Evolutionary conservation across 2,113 vertebrate species (phyloP).

Genomic region (Sinosuthora webbiana): DNA sequence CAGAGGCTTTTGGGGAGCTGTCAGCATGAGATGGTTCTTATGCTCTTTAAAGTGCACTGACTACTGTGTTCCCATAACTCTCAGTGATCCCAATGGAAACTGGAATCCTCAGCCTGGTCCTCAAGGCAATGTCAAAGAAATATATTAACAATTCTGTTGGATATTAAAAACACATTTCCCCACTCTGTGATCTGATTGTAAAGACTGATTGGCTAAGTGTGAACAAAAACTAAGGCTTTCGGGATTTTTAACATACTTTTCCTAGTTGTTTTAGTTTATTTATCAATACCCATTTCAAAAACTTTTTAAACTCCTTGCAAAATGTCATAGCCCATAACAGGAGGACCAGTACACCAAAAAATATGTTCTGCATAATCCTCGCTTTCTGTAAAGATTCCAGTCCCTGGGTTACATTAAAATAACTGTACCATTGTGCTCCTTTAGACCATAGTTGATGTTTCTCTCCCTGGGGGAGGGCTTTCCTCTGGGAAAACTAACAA

Average conservation of each 20-base stretch:
- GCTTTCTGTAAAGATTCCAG: not conserved
- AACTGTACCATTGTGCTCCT: not conserved
- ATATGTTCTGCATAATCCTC: not conserved
- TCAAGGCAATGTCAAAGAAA: conserved; percentile 2
- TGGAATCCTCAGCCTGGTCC: not conserved
- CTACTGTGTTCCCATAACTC: not conserved
- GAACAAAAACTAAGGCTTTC: not conserved
- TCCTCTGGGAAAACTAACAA: not conserved
- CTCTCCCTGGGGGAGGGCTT: not conserved
- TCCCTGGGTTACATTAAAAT: not conserved
- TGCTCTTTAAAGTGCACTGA: not conserved
- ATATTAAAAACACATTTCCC: conserved; percentile 18
- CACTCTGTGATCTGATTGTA: not conserved
- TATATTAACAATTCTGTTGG: not conserved
- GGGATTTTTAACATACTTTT: not conserved
- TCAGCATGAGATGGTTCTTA: not conserved
- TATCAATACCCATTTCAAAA: not conserved
- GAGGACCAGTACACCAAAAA: not conserved
- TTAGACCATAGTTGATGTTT: not conserved
- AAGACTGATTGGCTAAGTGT: not conserved
- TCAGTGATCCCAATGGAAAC: not conserved
- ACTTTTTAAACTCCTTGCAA: not conserved
- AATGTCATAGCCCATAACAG: not conserved
- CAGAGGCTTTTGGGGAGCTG: not conserved
- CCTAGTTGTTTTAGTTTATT: not conserved